Base-by-base conservation (phyloP, 2,113 vertebrate species). In the Girardinichthys multiradiatus region DNA sequence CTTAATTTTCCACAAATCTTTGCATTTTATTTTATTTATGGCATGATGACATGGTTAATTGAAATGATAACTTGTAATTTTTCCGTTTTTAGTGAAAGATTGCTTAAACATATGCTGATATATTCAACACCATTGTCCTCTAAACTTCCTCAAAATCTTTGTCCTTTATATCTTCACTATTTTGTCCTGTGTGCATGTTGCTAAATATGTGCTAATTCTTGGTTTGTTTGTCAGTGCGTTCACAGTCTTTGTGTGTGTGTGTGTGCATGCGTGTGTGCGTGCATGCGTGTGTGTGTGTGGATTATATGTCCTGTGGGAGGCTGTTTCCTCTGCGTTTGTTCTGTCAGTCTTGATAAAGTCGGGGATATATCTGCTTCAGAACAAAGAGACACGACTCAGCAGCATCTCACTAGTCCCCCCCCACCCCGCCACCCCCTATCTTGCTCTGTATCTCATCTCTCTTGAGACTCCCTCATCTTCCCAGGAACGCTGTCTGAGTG, bases 271-370 rank as follows among this genome's bases (percentile, higher is more conserved):
- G 15, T 42, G 15, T 19, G 42, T 17, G 39, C 17, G 37, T 81
- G 72, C 57, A 79, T 73, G 68, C 63, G 65, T 71, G 80, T 74
- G 74, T 74, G 79, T 78, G 83, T 81, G 85, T 85, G 83, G 83
- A 89, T 88, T 84, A 83, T 82, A 77, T 83, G 90, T 87, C 86
- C 87, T 86, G 87, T 86, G 89, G 87, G 85, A 86, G 87, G 74
- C 76, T 76, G 87, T 87, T 91, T 90, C 74, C 85, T 77, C 82
- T 79, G 85, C 86, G 86, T 90, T 90, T 88, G 86, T 91, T 90
- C 85, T 89, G 86, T 90, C 91, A 91, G 85, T 89, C 91, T 90
- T 89, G 88, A 91, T 89, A 87, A 90, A 89, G 87, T 87, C 80
- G 63, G 86, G 87, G 90, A 89, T 89, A 88, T 91, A 89, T 91